Percentiles rank a stretch among this genome's conserved stretches.
phyloP scores from a whole-genome alignment of 2,113 vertebrate species.

The Pseudorhombus dupliciocellatus region DNA sequence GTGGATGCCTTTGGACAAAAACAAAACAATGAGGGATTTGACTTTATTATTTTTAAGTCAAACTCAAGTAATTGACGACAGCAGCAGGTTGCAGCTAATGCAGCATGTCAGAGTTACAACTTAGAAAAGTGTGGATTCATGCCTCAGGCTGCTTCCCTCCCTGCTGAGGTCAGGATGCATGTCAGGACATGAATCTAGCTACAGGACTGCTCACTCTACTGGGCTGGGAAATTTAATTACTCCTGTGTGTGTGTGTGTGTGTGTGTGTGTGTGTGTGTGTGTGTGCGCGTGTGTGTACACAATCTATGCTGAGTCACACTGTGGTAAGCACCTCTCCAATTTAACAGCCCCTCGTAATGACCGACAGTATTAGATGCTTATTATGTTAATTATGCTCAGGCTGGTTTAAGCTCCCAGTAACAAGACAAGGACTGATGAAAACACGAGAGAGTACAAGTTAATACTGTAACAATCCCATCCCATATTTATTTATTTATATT shows the following conservation, averaged over 20 bases:
- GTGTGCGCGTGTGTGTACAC: slow-evolving; percentile 15
- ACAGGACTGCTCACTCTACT: slow-evolving; percentile 28
- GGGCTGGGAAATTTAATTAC: slow-evolving; percentile 53
- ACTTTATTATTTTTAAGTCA: not conserved
- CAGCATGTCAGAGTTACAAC: slow-evolving; percentile 46
- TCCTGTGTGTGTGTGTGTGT: slow-evolving; percentile 8
- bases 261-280: slow-evolving; percentile 22
- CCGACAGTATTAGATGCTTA: slow-evolving; percentile 73
- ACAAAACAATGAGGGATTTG: slow-evolving; percentile 17
- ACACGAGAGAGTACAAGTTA: not conserved
- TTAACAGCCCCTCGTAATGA: slow-evolving; percentile 71
- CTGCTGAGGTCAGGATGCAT: slow-evolving; percentile 64
- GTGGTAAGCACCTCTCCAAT: slow-evolving; percentile 74
- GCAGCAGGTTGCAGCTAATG: slow-evolving; percentile 41
- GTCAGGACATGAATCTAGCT: slow-evolving; percentile 68
- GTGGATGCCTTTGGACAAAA: slow-evolving; percentile 19
- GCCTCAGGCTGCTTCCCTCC: slow-evolving; percentile 50
- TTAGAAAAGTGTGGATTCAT: slow-evolving; percentile 57
- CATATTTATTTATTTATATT: too few relatives aligned
- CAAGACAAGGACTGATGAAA: not conserved
- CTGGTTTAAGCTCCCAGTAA: slow-evolving; percentile 50
- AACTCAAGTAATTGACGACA: slow-evolving; percentile 32
- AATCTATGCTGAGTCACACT: slow-evolving; percentile 69
- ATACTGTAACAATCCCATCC: too few relatives aligned
- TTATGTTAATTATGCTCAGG: slow-evolving; percentile 78